Evolutionary conservation across 2,888 invertebrate genomes (phyloP).

Genomic region (Oxyteleia sp.): DNA sequence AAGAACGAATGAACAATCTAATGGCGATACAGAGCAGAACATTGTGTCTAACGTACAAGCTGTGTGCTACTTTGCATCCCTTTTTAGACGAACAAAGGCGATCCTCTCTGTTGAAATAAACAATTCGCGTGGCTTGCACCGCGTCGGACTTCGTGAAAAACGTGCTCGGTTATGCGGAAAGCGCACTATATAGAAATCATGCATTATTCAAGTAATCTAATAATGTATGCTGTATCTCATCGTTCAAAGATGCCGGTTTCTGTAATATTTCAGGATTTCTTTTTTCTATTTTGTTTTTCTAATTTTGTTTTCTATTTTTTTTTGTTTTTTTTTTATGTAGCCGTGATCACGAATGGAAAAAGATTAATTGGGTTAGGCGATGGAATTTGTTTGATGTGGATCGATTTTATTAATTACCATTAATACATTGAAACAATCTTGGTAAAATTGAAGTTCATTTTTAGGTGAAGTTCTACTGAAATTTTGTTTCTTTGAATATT

Average conservation of each 20-base stretch:
- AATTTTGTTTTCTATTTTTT: too few relatives aligned
- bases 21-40: slow-evolving; percentile 7
- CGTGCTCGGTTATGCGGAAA: slow-evolving; percentile 71
- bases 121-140: slow-evolving; percentile 39
- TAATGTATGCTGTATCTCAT: slow-evolving; percentile 49
- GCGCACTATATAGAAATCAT: slow-evolving; percentile 65
- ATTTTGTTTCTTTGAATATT: too few relatives aligned
- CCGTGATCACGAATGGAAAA: too few relatives aligned
- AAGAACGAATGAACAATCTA: slow-evolving; percentile 1
- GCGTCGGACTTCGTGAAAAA: slow-evolving; percentile 30
- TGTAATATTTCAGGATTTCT: background rate
- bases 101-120: slow-evolving; percentile 45
- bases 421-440: too few relatives aligned
- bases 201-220: slow-evolving; percentile 68
- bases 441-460: too few relatives aligned
- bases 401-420: too few relatives aligned
- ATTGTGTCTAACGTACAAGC: slow-evolving; percentile 19
- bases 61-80: background rate
- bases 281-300: too few relatives aligned
- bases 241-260: slow-evolving; percentile 29
- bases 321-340: too few relatives aligned
- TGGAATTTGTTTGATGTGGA: too few relatives aligned
- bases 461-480: too few relatives aligned
- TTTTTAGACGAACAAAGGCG: background rate
- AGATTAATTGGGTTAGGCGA: too few relatives aligned